A percentile compares a stretch with the other conserved stretches of the same genome.
These are phyloP conservation scores for Caenorhabditis imperialis DNA, from an alignment of 2,888 invertebrate genomes.

Conservation along the genomic window DNA sequence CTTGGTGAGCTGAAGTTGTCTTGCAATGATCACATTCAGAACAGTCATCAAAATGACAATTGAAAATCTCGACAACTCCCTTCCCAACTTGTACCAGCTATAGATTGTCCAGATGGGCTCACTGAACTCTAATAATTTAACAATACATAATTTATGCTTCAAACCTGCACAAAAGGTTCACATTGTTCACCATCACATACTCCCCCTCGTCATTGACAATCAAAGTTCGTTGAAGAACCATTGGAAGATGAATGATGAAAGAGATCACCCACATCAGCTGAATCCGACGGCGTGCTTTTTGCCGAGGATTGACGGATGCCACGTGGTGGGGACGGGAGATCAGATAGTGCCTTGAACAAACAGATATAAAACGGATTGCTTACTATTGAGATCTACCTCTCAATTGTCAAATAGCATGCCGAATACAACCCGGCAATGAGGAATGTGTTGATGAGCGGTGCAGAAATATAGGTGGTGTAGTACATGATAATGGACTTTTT, in stretches of 20 bases:
- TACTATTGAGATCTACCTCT: slow-evolving; percentile 57
- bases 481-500: slow-evolving; percentile 78
- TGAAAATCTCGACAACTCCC: slow-evolving; percentile 72
- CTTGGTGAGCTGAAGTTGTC: slow-evolving; percentile 71
- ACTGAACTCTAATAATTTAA: slow-evolving; percentile 43
- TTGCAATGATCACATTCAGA: slow-evolving; percentile 72
- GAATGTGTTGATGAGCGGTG: slow-evolving; percentile 85
- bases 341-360: slow-evolving; percentile 65
- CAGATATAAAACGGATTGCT: neutral
- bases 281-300: slow-evolving; percentile 66
- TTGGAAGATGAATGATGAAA: slow-evolving; percentile 73
- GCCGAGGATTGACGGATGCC: slow-evolving; percentile 38
- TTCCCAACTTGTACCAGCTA: slow-evolving; percentile 71
- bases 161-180: slow-evolving; percentile 69
- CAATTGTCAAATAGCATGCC: slow-evolving; percentile 75
- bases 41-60: slow-evolving; percentile 71
- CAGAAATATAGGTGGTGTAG: slow-evolving; percentile 84
- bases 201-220: slow-evolving; percentile 46
- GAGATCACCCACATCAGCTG: slow-evolving; percentile 60
- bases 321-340: slow-evolving; percentile 66
- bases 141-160: neutral
- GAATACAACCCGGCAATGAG: slow-evolving; percentile 75
- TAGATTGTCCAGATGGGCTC: slow-evolving; percentile 72
- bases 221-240: slow-evolving; percentile 68
- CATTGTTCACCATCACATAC: slow-evolving; percentile 68